Percentiles rank a stretch among this genome's conserved stretches.
These are phyloP conservation scores for Serilophus lunatus DNA, from an alignment of 2,113 vertebrate species.

Conservation along the genomic window DNA sequence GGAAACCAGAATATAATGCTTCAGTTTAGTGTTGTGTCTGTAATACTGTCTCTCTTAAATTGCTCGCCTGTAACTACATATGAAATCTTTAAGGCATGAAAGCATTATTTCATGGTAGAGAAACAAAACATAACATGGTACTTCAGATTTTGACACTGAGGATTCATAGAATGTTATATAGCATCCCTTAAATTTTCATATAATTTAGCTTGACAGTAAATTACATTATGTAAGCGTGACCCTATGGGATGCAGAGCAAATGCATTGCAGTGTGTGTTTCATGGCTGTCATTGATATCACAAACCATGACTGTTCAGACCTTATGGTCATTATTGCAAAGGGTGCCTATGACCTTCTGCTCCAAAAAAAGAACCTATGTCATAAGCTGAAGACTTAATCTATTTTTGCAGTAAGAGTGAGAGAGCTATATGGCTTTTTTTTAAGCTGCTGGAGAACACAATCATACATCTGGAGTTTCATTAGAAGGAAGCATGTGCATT, in stretches of 20 bases:
- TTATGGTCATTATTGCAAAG: not conserved
- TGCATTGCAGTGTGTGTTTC: not conserved
- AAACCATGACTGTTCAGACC: not conserved
- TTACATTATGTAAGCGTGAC: not conserved
- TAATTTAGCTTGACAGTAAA: not conserved
- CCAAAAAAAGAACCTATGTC: not conserved
- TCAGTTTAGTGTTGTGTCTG: not conserved
- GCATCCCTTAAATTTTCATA: not conserved
- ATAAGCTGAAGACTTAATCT: slow-evolving; percentile 10
- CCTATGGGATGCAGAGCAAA: not conserved
- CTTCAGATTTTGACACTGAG: not conserved
- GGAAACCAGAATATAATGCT: not conserved
- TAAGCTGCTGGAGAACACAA: not conserved
- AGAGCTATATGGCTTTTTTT: not conserved
- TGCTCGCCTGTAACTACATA: not conserved
- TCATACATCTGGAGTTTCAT: not conserved
- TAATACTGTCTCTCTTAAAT: not conserved
- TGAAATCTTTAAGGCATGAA: not conserved
- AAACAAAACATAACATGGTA: accelerated
- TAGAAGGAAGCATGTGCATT: not conserved
- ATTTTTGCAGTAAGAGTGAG: not conserved
- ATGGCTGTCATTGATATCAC: not conserved
- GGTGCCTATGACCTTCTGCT: not conserved
- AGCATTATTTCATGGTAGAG: not conserved
- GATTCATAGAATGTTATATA: not conserved